A percentile compares a stretch with the other conserved stretches of the same genome.
Conservation (phyloP, 2,888 invertebrate genomes). For the Psylliodes chrysocephalus region DNA sequence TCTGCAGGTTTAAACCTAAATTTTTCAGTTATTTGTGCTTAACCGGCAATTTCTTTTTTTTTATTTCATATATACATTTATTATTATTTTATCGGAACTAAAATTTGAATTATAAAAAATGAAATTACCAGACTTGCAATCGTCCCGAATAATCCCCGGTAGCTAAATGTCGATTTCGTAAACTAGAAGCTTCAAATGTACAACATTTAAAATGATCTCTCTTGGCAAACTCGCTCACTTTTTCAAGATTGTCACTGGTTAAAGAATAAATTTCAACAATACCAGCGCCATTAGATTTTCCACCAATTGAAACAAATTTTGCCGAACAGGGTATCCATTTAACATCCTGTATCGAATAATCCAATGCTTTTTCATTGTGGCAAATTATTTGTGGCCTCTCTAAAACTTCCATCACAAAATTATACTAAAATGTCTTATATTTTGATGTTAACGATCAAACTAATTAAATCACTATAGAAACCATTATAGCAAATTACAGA, state of each 20-base stretch:
- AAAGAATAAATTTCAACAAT: conserved; percentile 85
- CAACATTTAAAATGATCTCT: conserved; percentile 91
- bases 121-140: conserved; percentile 79
- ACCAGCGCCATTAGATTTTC: conserved; percentile 86
- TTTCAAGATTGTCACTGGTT: conserved; percentile 76
- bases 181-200: conserved; percentile 89
- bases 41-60: too few relatives aligned
- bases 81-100: not conserved
- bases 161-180: conserved; percentile 84
- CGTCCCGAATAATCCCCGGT: conserved; percentile 91
- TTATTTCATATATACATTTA: not conserved
- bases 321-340: conserved; percentile 97
- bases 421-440: not conserved
- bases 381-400: conserved; percentile 92
- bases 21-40: too few relatives aligned
- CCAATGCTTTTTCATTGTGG: conserved; percentile 83
- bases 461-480: not conserved
- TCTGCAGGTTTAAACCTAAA: too few relatives aligned
- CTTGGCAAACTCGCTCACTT: conserved; percentile 79
- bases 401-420: conserved; percentile 65
- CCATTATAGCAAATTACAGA: too few relatives aligned
- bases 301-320: conserved; percentile 90
- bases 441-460: not conserved
- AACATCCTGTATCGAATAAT: conserved; percentile 90
- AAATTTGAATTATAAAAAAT: not conserved